phyloP scores from a whole-genome alignment of 2,797 vertebrate species.

The Lerista edwardsae region DNA sequence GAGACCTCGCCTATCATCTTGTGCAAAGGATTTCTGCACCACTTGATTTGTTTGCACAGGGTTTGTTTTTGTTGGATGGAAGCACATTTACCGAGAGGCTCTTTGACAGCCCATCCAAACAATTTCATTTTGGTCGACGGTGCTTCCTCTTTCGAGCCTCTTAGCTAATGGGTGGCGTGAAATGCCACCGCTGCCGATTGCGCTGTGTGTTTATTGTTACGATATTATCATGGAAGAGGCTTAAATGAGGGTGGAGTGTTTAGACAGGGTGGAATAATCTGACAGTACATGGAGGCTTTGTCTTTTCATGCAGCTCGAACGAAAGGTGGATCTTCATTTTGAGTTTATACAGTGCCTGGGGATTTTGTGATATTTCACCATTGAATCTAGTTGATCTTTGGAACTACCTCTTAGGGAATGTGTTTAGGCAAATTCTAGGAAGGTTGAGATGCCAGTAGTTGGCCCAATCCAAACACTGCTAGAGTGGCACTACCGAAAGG shows the following conservation, averaged over 20 bases:
- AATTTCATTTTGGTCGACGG: constrained; percentile 78
- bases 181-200: constrained; percentile 67
- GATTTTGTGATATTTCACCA: background rate
- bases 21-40: constrained; percentile 83
- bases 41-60: constrained; percentile 86
- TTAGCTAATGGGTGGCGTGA: constrained; percentile 71
- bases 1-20: constrained; percentile 82
- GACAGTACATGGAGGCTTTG: background rate
- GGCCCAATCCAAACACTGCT: too few species aligned
- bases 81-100: constrained; percentile 79
- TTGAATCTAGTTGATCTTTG: background rate
- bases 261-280: constrained; percentile 54
- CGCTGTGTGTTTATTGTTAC: constrained; percentile 64
- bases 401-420: background rate
- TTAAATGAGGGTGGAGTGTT: constrained; percentile 58
- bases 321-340: constrained; percentile 11
- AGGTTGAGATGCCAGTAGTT: background rate
- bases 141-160: constrained; percentile 76
- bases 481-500: background rate
- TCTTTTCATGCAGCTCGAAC: background rate
- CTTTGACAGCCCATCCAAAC: constrained; percentile 86
- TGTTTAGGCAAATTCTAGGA: background rate
- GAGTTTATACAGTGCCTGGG: background rate
- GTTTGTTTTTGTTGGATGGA: constrained; percentile 84
- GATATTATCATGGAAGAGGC: constrained; percentile 67